These are phyloP conservation scores for Tauraco erythrolophus DNA, from an alignment of 2,113 vertebrate species.

Conservation along the genomic window DNA sequence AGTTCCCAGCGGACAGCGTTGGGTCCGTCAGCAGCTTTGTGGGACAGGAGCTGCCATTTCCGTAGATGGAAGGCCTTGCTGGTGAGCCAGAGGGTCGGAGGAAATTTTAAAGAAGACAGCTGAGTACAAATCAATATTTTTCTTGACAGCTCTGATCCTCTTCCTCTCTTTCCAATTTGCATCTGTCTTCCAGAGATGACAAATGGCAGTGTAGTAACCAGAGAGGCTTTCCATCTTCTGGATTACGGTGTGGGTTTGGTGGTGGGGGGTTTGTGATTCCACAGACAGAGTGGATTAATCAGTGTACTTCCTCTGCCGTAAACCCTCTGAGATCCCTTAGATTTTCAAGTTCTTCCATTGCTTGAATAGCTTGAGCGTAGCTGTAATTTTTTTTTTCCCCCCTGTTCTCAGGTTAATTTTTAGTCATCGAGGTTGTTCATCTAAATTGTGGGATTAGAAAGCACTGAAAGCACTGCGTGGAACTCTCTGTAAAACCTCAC, in stretches of 20 bases:
- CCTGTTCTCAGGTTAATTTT: background rate
- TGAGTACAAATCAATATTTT: background rate
- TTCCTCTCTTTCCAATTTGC: background rate
- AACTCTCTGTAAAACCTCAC: background rate
- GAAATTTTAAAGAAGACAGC: background rate
- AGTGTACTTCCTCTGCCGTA: fast-evolving
- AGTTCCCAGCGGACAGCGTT: background rate
- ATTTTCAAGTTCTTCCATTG: background rate
- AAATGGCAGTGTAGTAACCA: background rate
- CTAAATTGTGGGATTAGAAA: background rate
- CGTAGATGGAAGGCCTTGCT: background rate
- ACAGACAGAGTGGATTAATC: background rate
- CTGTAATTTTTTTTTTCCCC: background rate
- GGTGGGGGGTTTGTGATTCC: background rate
- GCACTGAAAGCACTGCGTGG: background rate
- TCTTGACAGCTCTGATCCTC: background rate
- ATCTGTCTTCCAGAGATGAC: background rate
- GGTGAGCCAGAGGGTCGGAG: background rate
- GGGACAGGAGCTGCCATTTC: fast-evolving
- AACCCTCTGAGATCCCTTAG: background rate
- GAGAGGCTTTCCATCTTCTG: background rate
- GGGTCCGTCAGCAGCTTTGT: fast-evolving
- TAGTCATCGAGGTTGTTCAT: background rate
- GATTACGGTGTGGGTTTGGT: background rate
- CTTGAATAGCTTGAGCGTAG: background rate